These are phyloP conservation scores for Strigamia transsilvanica DNA, from an alignment of 2,888 invertebrate genomes.

Conservation along the genomic window DNA sequence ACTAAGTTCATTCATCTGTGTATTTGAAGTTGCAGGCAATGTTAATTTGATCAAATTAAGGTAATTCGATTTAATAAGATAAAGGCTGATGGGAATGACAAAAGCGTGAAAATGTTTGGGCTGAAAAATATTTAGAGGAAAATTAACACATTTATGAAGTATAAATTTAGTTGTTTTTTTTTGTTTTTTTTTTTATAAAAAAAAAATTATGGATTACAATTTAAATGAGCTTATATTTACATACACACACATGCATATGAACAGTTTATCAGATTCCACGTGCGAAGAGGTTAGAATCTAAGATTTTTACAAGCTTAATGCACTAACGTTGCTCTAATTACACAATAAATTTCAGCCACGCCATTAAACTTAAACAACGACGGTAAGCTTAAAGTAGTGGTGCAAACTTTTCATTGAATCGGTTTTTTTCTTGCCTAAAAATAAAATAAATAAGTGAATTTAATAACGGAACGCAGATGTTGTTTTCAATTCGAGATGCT, in stretches of 20 bases:
- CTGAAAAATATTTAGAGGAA: not conserved
- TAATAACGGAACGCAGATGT: too few species aligned
- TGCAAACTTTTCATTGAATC: not conserved
- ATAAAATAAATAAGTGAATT: too few species aligned
- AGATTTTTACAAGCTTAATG: constrained; percentile 5
- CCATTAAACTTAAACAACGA: constrained; percentile 1
- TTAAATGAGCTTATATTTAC: too few species aligned
- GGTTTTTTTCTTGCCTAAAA: too few species aligned
- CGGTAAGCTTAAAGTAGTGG: not conserved
- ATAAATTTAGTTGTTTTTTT: not conserved
- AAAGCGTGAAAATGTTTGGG: not conserved
- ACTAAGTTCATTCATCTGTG: constrained; percentile 40
- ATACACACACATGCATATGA: too few species aligned
- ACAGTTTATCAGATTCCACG: not conserved
- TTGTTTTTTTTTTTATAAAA: not conserved
- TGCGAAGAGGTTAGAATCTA: not conserved
- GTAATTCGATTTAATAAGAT: constrained; percentile 36
- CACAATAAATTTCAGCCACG: not conserved
- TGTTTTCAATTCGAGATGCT: too few species aligned
- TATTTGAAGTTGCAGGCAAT: constrained; percentile 19
- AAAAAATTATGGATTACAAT: not conserved
- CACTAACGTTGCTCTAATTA: constrained; percentile 4
- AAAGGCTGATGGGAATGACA: constrained; percentile 1
- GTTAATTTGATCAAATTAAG: constrained; percentile 1
- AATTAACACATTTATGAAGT: not conserved